Evolutionary conservation across 2,113 vertebrate species (phyloP), one percentile per base, ranked within the genome.

Genomic region (Gasterosteus aculeatus): DNA sequence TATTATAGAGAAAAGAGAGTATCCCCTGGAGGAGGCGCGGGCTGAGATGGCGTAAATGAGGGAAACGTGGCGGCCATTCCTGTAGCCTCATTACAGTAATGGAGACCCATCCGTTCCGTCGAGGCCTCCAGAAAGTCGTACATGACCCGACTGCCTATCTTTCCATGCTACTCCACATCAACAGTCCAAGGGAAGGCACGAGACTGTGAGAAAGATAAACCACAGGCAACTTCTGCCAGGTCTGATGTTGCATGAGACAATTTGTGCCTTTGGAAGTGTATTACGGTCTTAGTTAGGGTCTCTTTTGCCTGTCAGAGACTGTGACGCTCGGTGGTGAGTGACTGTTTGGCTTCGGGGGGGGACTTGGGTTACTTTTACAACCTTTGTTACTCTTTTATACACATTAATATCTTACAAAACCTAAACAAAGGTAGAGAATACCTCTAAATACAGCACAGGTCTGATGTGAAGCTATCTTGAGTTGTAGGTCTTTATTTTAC

Each of bases 21-120:
- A 91, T 94, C 88, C 92, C 93, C 92, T 69, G 80, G 90, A 93
- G 89, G 77, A 92, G 84, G 77, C 71, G 57, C 73, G 62, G 85
- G 77, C 89, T 89, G 91, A 93, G 92, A 93, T 91, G 91, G 87
- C 79, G 80, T 92, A 94, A 95, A 94, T 94, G 91, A 93, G 93
- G 88, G 85, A 90, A 91, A 88, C 86, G 91, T 77, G 79, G 83
- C 64, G 78, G 84, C 91, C 93, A 91, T 94, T 93, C 89, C 92
- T 80, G 88, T 90, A 91, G 92, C 88, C 93, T 94, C 93, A 94
- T 95, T 95, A 94, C 89, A 89, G 90, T 94, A 95, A 95, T 94
- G 93, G 93, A 92, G 92, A 94, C 89, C 91, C 84, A 94, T 92
- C 89, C 87, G 73, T 94, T 90, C 93, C 90, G 88, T 94, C 90